Percentiles rank a stretch among this genome's conserved stretches.
phyloP scores from a whole-genome alignment of 2,888 invertebrate genomes.

The Eretmocerus hayati region DNA sequence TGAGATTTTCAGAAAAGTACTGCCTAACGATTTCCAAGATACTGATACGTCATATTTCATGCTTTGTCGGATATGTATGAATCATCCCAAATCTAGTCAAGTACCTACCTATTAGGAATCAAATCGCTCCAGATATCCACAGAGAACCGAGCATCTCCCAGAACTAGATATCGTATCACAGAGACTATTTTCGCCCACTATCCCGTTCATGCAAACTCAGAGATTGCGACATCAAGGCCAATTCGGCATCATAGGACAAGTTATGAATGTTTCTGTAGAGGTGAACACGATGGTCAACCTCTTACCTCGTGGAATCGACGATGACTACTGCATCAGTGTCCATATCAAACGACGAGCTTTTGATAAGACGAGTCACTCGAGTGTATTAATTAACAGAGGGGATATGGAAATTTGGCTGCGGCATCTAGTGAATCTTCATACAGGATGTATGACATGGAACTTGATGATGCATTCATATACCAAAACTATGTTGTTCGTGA shows the following conservation, averaged over 20 bases:
- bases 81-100: not conserved
- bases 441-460: not conserved
- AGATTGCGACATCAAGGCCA: slow-evolving; percentile 9
- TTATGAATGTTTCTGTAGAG: slow-evolving; percentile 15
- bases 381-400: slow-evolving; percentile 25
- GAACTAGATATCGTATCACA: slow-evolving; percentile 10
- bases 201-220: slow-evolving; percentile 13
- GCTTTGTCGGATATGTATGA: no score
- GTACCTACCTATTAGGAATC: not conserved
- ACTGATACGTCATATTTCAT: no score
- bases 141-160: slow-evolving; percentile 14
- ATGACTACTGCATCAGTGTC: slow-evolving; percentile 30
- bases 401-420: slow-evolving; percentile 26
- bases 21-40: not conserved
- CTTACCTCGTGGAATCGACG: slow-evolving; percentile 26
- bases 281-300: slow-evolving; percentile 13
- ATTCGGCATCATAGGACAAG: slow-evolving; percentile 12
- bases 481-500: no score
- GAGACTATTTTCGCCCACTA: slow-evolving; percentile 15
- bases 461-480: slow-evolving; percentile 8
- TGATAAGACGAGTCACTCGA: slow-evolving; percentile 28
- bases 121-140: slow-evolving; percentile 1
- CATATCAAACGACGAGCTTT: slow-evolving; percentile 23
- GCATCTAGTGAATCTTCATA: slow-evolving; percentile 22
- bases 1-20: not conserved